Conservation (phyloP, 2,888 invertebrate species). For the Netelia inedita region DNA sequence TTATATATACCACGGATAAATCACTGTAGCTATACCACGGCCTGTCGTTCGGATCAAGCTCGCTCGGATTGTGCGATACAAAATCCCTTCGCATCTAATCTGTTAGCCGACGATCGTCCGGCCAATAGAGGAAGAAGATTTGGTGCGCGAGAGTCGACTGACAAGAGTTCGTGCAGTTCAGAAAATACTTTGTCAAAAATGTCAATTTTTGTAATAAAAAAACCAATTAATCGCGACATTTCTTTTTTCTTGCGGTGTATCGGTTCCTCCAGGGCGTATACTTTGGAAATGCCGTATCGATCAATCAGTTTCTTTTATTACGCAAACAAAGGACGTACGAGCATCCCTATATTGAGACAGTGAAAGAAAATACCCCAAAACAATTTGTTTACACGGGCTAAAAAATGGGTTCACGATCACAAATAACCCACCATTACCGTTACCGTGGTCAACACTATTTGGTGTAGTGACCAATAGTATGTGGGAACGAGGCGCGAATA, state of each 20-base stretch:
- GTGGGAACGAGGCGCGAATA: not conserved
- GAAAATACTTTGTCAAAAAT: no score
- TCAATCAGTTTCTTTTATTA: not conserved
- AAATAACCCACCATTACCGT: constrained; percentile 2
- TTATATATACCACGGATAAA: constrained; percentile 25
- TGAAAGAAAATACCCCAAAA: not conserved
- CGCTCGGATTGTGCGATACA: constrained; percentile 24
- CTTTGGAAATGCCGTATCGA: not conserved
- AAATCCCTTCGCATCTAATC: not conserved
- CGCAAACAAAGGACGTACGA: not conserved
- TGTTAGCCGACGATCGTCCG: not conserved
- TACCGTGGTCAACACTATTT: constrained; percentile 21
- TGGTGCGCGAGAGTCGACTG: not conserved
- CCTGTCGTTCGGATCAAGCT: not conserved
- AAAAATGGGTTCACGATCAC: constrained; percentile 2
- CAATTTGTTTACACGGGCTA: not conserved
- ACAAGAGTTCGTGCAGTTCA: no score
- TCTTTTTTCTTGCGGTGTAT: no score
- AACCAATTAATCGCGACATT: no score
- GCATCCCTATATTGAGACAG: not conserved
- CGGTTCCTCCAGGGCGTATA: no score
- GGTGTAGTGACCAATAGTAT: not conserved
- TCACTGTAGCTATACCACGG: not conserved
- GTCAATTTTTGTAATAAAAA: no score
- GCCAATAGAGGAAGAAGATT: not conserved